These are phyloP conservation scores for Volucella inflata DNA, from an alignment of 2,888 invertebrate genomes.

Conservation along the genomic window DNA sequence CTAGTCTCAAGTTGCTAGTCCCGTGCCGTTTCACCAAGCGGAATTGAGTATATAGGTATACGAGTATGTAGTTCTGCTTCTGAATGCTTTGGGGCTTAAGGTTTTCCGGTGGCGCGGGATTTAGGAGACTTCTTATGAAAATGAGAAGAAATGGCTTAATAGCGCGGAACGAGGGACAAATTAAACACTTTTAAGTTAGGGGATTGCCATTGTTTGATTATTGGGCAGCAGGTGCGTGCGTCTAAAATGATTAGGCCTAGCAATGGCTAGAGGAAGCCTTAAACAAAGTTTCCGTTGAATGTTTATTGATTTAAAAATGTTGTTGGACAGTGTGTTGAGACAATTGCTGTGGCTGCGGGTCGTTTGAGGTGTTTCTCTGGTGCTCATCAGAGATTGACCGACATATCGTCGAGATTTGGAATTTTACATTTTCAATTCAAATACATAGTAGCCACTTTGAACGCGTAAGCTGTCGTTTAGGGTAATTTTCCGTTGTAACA, in stretches of 20 bases:
- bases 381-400: constrained; percentile 54
- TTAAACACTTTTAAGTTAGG: constrained; percentile 7
- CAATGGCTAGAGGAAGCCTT: constrained; percentile 3
- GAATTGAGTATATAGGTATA: constrained; percentile 46
- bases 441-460: constrained; percentile 32
- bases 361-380: constrained; percentile 34
- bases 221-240: constrained; percentile 28
- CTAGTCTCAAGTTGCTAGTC: neutral
- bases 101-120: constrained; percentile 42
- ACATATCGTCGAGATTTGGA: constrained; percentile 6
- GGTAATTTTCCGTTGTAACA: constrained; percentile 38
- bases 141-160: constrained; percentile 63
- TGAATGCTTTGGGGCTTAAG: constrained; percentile 26
- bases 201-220: constrained; percentile 52
- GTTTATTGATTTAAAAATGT: constrained; percentile 59
- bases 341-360: constrained; percentile 28
- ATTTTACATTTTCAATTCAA: constrained; percentile 27
- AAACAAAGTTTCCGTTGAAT: constrained; percentile 17
- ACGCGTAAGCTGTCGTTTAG: constrained; percentile 53
- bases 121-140: constrained; percentile 27
- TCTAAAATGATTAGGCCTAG: constrained; percentile 21
- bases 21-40: constrained; percentile 34
- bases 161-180: constrained; percentile 44
- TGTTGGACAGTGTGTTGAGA: constrained; percentile 8
- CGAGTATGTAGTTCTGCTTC: neutral